Evolutionary conservation across 2,888 invertebrate genomes (phyloP), one percentile per base, ranked within the genome.

Genomic region (Drosophila peninsularis): DNA sequence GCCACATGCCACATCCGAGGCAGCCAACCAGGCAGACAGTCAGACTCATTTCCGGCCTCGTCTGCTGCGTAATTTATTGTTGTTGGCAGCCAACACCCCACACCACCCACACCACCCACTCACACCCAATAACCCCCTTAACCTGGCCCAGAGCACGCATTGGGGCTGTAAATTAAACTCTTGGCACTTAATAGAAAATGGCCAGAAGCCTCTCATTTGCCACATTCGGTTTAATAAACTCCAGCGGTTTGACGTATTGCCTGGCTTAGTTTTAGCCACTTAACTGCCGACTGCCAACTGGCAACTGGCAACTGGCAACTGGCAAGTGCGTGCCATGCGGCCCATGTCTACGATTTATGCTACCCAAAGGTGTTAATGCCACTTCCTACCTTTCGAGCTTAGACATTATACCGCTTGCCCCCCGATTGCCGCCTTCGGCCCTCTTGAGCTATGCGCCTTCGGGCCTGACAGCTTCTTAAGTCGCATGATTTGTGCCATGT

Each of bases 221-320:
- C 72, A 63, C 50, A 57, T 42, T 72, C 70, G 80, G 80, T 71
- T 79, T 79, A 74, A 84, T 82, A 80, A 69, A 82, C 80, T 72
- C 69, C 50, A 69, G 60, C 71, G 69, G 71, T 78, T 83, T 83
- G 83, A 83, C 87, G 81, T 78, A 83, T 83, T 81, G 87, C 87
- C 72, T 62, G 84, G 82, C 82, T 83, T 81, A 75, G 84, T 87
- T 82, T 81, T 80, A 84, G 84, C 87, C 87, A 87, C 84, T 82
- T 82, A 83, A 82, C 83, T 82, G 86, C 83, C 80, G 65, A 54
- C 69, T 54, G 55, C 24, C 41, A 41, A 39, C 74, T 61, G 81
- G 79, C 81, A 80, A 82, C n/a, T n/a, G n/a, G n/a, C n/a, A n/a
- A n/a, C 82, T 82, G 82, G 77, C 79, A 63, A 52, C 67, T 56